Conservation (phyloP, 2,888 invertebrate genomes). For the Cheilosia scutellata region DNA sequence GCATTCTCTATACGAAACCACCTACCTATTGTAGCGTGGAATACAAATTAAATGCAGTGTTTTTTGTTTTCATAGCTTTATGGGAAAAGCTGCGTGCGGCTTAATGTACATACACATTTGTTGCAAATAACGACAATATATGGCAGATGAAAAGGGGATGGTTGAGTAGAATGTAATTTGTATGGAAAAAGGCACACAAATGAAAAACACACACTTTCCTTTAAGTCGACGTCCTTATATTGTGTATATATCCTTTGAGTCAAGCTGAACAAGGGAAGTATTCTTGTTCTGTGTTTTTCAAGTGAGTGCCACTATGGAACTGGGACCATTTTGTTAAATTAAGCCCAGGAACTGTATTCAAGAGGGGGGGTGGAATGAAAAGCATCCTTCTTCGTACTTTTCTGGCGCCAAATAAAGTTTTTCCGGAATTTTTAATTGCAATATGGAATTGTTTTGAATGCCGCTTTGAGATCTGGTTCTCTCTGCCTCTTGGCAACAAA, state of each 20-base stretch:
- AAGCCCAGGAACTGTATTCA: slow-evolving; percentile 34
- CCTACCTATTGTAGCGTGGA: too few relatives aligned
- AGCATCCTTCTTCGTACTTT: slow-evolving; percentile 33
- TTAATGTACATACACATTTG: not conserved
- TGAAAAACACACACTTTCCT: slow-evolving; percentile 55
- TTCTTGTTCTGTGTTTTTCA: slow-evolving; percentile 55
- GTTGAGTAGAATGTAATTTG: slow-evolving; percentile 49
- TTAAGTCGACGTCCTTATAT: slow-evolving; percentile 52
- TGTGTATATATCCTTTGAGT: slow-evolving; percentile 47
- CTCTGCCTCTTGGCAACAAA: slow-evolving; percentile 4
- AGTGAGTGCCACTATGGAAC: slow-evolving; percentile 43
- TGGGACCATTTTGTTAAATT: slow-evolving; percentile 50
- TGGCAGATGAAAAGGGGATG: slow-evolving; percentile 24
- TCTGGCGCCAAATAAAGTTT: slow-evolving; percentile 48
- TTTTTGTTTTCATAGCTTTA: not conserved
- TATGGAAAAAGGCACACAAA: slow-evolving; percentile 46
- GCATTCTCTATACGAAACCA: not conserved
- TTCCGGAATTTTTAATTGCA: slow-evolving; percentile 67
- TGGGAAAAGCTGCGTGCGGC: slow-evolving; percentile 1
- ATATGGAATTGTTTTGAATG: slow-evolving; percentile 48
- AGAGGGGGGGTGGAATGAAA: slow-evolving; percentile 19
- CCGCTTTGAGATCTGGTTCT: slow-evolving; percentile 29
- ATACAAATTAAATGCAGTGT: not conserved
- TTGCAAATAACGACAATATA: slow-evolving; percentile 29
- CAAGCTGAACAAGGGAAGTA: slow-evolving; percentile 35